Conservation (phyloP, 1,140 invertebrate species). For the Dreissena rostriformis region DNA sequence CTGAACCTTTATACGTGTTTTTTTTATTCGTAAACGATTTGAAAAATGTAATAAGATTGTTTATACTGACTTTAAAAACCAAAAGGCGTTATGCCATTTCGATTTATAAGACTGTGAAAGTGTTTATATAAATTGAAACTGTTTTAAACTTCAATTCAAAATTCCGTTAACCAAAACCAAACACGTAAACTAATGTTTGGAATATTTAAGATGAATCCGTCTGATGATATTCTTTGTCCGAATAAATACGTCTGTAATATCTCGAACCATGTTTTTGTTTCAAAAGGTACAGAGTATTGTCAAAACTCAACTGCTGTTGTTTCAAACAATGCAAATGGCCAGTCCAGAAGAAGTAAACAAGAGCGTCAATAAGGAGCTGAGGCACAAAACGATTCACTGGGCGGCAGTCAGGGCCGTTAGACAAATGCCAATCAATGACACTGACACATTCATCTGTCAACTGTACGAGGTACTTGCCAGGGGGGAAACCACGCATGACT, state of each 20-base stretch:
- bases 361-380: not conserved
- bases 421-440: not conserved
- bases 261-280: not conserved
- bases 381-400: not conserved
- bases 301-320: not conserved
- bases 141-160: too few species aligned
- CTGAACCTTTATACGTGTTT: too few species aligned
- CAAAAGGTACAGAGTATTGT: not conserved
- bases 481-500: not conserved
- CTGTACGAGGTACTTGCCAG: constrained; percentile 4
- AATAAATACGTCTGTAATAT: not conserved
- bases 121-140: too few species aligned
- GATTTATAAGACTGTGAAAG: too few species aligned
- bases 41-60: too few species aligned
- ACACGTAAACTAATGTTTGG: too few species aligned
- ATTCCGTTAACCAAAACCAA: too few species aligned
- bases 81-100: too few species aligned
- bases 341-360: not conserved
- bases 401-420: not conserved
- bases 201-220: too few species aligned
- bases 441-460: not conserved
- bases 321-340: not conserved
- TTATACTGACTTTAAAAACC: too few species aligned
- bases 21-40: too few species aligned
- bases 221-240: not conserved